Evolutionary conservation across 2,888 invertebrate species (phyloP).

Genomic region (Erebia palarica): DNA sequence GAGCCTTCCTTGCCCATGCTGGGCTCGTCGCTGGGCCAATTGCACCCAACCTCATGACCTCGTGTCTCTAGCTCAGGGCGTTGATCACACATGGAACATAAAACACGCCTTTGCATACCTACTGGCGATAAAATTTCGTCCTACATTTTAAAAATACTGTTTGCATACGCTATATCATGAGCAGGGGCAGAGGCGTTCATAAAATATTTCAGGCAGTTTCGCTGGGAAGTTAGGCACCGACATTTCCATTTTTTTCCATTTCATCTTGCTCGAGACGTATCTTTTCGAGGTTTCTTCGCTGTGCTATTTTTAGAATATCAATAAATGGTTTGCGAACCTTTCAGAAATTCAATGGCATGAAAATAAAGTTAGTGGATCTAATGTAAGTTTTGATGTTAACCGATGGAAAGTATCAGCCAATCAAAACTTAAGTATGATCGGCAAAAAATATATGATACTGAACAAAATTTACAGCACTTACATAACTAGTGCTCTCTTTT

Average conservation of each 20-base stretch:
- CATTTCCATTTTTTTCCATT: slow-evolving; percentile 33
- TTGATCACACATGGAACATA: no score
- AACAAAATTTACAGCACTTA: no score
- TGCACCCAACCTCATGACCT: no score
- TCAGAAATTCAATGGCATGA: neutral
- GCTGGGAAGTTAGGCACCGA: neutral
- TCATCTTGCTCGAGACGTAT: slow-evolving; percentile 29
- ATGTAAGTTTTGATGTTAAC: no score
- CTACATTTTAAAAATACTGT: slow-evolving; percentile 21
- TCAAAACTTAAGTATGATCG: no score
- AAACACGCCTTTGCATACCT: neutral
- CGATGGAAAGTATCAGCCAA: no score
- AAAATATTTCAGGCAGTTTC: slow-evolving; percentile 25
- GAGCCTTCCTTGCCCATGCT: no score
- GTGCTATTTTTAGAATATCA: slow-evolving; percentile 29
- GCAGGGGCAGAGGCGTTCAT: slow-evolving; percentile 9
- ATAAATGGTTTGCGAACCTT: slow-evolving; percentile 2
- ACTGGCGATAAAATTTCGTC: neutral
- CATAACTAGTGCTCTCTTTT: no score
- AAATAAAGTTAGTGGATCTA: no score
- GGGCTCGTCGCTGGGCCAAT: no score
- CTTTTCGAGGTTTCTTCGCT: slow-evolving; percentile 25
- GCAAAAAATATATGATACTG: no score
- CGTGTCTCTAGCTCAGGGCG: no score
- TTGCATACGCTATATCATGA: slow-evolving; percentile 20